Conservation (phyloP, 1,140 invertebrate species). For the Atta cephalotes region DNA sequence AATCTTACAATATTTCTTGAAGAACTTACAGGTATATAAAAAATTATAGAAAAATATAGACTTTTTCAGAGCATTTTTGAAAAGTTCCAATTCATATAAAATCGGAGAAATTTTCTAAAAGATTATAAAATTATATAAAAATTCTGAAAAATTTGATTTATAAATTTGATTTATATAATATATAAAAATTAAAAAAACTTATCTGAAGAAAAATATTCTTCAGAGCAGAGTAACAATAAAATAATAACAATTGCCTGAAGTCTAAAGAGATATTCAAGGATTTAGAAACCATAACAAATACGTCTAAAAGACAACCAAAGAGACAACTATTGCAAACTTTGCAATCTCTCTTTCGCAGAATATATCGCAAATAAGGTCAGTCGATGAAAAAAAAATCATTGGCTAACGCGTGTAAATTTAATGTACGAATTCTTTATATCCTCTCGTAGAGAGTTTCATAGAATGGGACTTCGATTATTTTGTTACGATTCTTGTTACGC, state of each 20-base stretch:
- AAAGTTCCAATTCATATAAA: too few species aligned
- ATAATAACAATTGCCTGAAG: not conserved
- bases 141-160: too few species aligned
- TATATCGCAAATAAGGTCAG: not conserved
- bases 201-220: not conserved
- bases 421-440: not conserved
- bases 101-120: too few species aligned
- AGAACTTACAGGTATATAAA: too few species aligned
- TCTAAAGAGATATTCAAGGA: not conserved
- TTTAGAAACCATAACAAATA: not conserved
- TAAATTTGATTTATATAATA: too few species aligned
- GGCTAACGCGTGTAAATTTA: not conserved
- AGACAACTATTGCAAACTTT: not conserved
- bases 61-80: too few species aligned
- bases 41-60: too few species aligned
- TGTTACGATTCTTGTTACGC: not conserved
- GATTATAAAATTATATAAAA: too few species aligned
- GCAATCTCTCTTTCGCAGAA: not conserved
- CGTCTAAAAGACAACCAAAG: not conserved
- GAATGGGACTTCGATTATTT: not conserved
- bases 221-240: not conserved
- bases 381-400: not conserved
- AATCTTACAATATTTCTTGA: too few species aligned
- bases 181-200: too few species aligned
- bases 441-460: not conserved